A percentile compares a stretch with the other conserved stretches of the same genome.
Evolutionary conservation across 30 jellyfish, hydroid and myxozoan genomes (phyloP).

Genomic region (Hydractinia symbiolongicarpus): DNA sequence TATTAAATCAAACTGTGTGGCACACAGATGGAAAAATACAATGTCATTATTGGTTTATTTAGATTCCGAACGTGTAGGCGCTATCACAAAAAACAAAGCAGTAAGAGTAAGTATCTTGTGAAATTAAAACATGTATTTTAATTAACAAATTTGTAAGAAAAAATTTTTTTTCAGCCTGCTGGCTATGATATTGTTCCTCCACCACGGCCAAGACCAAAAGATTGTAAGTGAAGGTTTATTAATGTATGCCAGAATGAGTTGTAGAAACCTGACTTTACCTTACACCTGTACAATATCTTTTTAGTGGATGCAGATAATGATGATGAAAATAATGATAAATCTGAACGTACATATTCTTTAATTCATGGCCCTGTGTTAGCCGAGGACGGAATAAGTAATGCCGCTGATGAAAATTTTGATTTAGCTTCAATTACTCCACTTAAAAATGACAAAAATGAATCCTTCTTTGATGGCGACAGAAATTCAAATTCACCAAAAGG

Average conservation of each 20-base stretch:
- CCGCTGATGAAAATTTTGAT: neutral
- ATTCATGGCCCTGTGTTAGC: conserved; percentile 6
- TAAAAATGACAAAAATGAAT: neutral
- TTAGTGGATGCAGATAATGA: conserved; percentile 15
- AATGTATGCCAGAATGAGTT: neutral
- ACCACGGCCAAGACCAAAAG: conserved; percentile 47
- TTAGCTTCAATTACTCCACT: conserved; percentile 27
- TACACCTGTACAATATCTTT: neutral
- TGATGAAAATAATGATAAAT: conserved; percentile 5
- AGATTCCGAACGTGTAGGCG: too few relatives aligned
- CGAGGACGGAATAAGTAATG: neutral
- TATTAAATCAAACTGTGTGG: too few relatives aligned
- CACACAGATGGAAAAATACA: too few relatives aligned
- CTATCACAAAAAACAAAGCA: too few relatives aligned
- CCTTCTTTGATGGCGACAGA: neutral
- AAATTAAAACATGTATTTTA: too few relatives aligned
- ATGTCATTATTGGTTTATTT: too few relatives aligned
- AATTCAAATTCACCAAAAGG: neutral
- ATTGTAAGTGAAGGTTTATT: neutral
- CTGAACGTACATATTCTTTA: conserved; percentile 14
- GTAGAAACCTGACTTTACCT: neutral
- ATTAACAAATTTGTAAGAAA: too few relatives aligned
- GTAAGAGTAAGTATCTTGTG: too few relatives aligned
- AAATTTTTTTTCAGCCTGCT: conserved; percentile 13
- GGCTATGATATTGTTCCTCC: conserved; percentile 69